Conservation (phyloP, 1,140 invertebrate species). For the Drosophila leontia region DNA sequence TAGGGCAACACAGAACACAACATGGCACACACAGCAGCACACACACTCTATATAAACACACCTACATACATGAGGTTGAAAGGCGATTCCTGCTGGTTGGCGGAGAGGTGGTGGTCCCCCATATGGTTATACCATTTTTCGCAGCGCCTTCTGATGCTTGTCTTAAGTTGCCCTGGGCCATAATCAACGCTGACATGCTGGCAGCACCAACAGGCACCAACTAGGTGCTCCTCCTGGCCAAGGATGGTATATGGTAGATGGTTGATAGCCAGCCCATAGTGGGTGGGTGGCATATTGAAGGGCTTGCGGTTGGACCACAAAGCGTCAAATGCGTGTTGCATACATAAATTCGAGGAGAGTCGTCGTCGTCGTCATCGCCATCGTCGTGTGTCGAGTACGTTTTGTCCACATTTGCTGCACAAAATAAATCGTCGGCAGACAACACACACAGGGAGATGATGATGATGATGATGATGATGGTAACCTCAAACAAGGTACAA, state of each 20-base stretch:
- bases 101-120: neutral
- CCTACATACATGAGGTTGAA: neutral
- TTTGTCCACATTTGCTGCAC: constrained; percentile 49
- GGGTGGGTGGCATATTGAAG: constrained; percentile 21
- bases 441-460: neutral
- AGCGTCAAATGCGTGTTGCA: constrained; percentile 58
- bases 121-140: constrained; percentile 29
- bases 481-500: constrained; percentile 23
- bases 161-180: constrained; percentile 32
- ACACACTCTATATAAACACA: no score
- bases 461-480: neutral
- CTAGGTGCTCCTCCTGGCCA: constrained; percentile 7
- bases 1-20: neutral
- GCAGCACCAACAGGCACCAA: neutral
- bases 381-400: constrained; percentile 14
- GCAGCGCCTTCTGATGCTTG: constrained; percentile 19
- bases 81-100: constrained; percentile 4
- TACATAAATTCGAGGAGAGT: constrained; percentile 49
- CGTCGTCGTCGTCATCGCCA: neutral
- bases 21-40: neutral
- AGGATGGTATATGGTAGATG: constrained; percentile 3
- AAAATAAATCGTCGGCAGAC: constrained; percentile 52
- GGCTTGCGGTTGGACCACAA: constrained; percentile 40
- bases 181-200: constrained; percentile 45
- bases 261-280: neutral